Percentiles rank a stretch among this genome's conserved stretches.
These are phyloP conservation scores for Petrosia ficiformis DNA, from an alignment of 37 sponge, comb jelly and placozoan genomes.

Conservation along the genomic window DNA sequence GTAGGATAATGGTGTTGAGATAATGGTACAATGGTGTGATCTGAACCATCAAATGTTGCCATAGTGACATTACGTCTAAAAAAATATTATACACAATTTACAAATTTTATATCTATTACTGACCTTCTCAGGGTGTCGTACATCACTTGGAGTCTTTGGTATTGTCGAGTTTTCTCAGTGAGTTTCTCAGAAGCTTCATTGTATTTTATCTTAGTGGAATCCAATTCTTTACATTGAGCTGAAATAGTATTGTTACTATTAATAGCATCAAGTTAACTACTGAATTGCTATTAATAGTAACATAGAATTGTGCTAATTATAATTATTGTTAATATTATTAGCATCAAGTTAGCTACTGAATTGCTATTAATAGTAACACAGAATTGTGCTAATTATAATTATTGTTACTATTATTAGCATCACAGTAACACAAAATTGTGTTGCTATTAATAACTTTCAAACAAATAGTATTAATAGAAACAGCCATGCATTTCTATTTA, in stretches of 20 bases:
- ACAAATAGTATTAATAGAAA: too few relatives aligned
- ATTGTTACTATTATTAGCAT: too few relatives aligned
- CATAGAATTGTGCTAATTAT: too few relatives aligned
- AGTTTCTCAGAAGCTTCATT: conserved; percentile 82
- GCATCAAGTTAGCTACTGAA: background rate
- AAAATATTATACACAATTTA: background rate
- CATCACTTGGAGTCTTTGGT: conserved; percentile 87
- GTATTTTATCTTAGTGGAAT: conserved; percentile 61
- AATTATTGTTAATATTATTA: background rate
- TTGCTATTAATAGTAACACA: too few relatives aligned
- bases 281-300: too few relatives aligned
- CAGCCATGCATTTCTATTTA: too few relatives aligned
- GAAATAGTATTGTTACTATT: background rate
- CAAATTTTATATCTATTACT: background rate
- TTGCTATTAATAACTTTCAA: too few relatives aligned
- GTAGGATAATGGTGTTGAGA: background rate
- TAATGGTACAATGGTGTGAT: background rate
- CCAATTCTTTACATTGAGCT: conserved; percentile 52
- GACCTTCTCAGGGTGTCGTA: conserved; percentile 82
- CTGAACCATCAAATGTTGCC: background rate
- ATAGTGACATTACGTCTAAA: background rate
- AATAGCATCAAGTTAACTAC: background rate
- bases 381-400: too few relatives aligned
- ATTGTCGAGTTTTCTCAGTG: conserved; percentile 77
- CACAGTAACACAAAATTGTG: too few relatives aligned